Evolutionary conservation across 2,888 invertebrate genomes (phyloP).

Genomic region (Drosophila meridiana): DNA sequence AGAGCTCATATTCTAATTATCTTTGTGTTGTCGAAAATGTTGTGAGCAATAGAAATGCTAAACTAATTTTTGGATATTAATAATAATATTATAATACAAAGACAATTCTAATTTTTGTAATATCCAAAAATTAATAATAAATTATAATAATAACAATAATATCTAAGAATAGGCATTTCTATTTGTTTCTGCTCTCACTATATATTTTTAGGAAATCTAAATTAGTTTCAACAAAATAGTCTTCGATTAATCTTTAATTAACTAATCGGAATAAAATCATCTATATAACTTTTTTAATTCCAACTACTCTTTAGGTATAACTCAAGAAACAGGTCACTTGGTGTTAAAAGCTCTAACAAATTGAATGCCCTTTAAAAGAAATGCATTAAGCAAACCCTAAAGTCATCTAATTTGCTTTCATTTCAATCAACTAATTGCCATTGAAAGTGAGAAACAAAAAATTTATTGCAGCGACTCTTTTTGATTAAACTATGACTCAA

Average conservation of each 20-base stretch:
- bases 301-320: neutral
- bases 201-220: too few species aligned
- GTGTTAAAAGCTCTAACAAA: neutral
- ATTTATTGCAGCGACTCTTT: slow-evolving; percentile 1
- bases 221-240: too few species aligned
- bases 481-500: slow-evolving; percentile 39
- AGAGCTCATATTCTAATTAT: neutral
- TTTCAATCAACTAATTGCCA: slow-evolving; percentile 73
- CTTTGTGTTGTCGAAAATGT: neutral
- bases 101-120: too few species aligned
- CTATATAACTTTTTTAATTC: neutral
- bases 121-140: too few species aligned
- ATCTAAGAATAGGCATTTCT: too few species aligned
- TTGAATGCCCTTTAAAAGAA: neutral
- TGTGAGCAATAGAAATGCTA: neutral
- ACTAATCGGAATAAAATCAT: too few species aligned
- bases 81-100: too few species aligned
- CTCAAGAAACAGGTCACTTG: neutral
- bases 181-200: too few species aligned
- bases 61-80: too few species aligned
- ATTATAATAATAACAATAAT: too few species aligned
- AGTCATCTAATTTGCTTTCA: slow-evolving; percentile 1
- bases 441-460: slow-evolving; percentile 26
- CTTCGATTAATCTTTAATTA: too few species aligned
- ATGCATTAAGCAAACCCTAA: slow-evolving; percentile 6